Base-by-base conservation (phyloP, 1,140 invertebrate species). In the Drosophila nebulosa region DNA sequence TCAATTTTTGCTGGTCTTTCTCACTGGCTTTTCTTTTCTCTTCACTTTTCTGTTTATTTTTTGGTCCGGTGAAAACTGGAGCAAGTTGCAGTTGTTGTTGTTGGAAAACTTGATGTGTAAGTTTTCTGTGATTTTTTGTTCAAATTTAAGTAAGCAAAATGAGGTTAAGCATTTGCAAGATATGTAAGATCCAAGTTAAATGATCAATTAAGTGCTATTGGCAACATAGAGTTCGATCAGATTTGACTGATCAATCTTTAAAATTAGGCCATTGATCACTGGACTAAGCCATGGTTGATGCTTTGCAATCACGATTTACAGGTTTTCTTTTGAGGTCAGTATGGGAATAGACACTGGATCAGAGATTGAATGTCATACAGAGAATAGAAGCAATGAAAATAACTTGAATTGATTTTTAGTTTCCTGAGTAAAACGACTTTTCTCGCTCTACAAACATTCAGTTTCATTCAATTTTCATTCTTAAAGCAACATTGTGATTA, bases 1-100 rank as follows among this genome's bases (percentile, higher is more conserved):
- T 73, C 70, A 57, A 55, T 65, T 73, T 65, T 57, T 65, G 26
- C 30, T 35, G 53, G 64, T 73, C 21, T 46, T 46, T 46, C 39
- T n/a, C 39, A 21, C 39, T 46, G 39, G 39, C 6, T 46, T 46
- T 46, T 46, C 39, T 46, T 39, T 36, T 64, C 26, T 5, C 26
- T 60, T 73, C 58, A 16, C 22, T 57, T 73, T 53, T 73, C 58
- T 18, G 27, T 57, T 73, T 53, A 52, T 16, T 24, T 24, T 60
- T 55, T 71, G 50, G 55, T 10, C 60, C 52, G 69, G 69, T 73
- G 61, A 72, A 73, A 73, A 73, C 42, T 73, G 21, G 70, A 59
- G 53, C 69, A 73, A 73, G 18, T 9, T 3, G 12, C 10, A 21
- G 9, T 10, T 12, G 52, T 30, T 64, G 30, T 58, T 51, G 32